Conservation (phyloP, 2,797 vertebrate genomes). For the Brachymystax lenok region DNA sequence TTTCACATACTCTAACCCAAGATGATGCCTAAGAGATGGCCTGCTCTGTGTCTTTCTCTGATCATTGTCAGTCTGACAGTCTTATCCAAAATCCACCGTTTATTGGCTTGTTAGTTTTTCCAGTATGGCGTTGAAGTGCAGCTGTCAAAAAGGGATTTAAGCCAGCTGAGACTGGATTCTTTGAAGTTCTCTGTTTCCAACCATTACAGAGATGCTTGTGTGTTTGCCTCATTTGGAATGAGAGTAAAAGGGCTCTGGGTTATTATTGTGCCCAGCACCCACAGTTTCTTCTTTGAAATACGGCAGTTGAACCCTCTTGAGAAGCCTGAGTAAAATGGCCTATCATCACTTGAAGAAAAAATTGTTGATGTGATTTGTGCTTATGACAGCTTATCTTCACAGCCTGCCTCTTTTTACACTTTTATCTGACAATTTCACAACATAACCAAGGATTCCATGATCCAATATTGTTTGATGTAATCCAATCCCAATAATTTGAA, state of each 20-base stretch:
- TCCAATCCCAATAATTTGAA: not conserved
- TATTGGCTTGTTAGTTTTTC: not conserved
- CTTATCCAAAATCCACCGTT: slow-evolving; percentile 38
- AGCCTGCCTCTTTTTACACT: not conserved
- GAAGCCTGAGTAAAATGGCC: not conserved
- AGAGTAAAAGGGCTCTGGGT: slow-evolving; percentile 37
- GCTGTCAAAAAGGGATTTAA: slow-evolving; percentile 40
- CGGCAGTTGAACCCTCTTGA: slow-evolving; percentile 5
- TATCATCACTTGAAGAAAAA: not conserved
- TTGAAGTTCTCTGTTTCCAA: slow-evolving; percentile 65
- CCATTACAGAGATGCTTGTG: slow-evolving; percentile 48
- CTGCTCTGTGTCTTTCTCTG: slow-evolving; percentile 12
- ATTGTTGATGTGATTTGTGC: slow-evolving; percentile 7
- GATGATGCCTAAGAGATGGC: slow-evolving; percentile 17
- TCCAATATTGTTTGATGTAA: not conserved
- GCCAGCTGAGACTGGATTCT: slow-evolving; percentile 45
- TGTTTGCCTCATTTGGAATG: slow-evolving; percentile 54
- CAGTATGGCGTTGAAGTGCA: slow-evolving; percentile 35
- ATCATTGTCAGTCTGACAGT: slow-evolving; percentile 17
- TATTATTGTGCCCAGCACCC: slow-evolving; percentile 42
- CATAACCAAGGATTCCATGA: slow-evolving; percentile 16
- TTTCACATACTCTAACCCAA: slow-evolving; percentile 20
- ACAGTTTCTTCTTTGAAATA: slow-evolving; percentile 1
- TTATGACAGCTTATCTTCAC: slow-evolving; percentile 10
- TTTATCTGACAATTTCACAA: not conserved